Percentiles rank a stretch among this genome's conserved stretches.
Conservation (phyloP, 2,113 vertebrate genomes). For the Zootoca vivipara region DNA sequence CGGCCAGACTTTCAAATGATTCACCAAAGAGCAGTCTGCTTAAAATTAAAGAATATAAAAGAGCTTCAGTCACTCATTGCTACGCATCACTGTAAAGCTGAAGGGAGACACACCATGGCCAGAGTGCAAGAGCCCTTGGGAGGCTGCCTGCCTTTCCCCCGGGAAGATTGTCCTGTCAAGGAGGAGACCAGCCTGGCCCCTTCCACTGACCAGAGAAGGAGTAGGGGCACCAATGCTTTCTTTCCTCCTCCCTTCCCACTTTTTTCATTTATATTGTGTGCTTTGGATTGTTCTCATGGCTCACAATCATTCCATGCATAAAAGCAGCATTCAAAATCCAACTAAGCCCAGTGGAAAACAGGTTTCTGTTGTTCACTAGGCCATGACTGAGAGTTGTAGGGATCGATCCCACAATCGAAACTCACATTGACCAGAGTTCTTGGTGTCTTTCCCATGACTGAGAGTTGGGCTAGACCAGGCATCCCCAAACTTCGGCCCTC, state of each 20-base stretch:
- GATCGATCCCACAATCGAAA: no score
- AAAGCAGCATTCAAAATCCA: neutral
- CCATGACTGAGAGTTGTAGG: neutral
- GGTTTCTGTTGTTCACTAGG: neutral
- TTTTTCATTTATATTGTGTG: neutral
- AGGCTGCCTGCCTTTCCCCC: neutral
- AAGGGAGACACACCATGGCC: no score
- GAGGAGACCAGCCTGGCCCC: neutral
- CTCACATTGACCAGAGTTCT: no score
- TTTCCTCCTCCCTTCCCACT: neutral
- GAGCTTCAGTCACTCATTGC: neutral
- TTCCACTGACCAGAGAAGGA: neutral
- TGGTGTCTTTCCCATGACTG: no score
- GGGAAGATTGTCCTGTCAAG: neutral
- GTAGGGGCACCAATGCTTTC: neutral
- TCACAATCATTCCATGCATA: neutral
- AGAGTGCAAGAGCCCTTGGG: neutral
- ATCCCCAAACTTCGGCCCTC: no score
- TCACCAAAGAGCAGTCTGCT: neutral
- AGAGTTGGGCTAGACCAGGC: no score
- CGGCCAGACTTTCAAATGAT: neutral
- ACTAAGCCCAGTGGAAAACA: neutral
- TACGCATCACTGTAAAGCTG: neutral
- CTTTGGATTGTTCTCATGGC: neutral
- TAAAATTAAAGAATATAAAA: neutral